Evolutionary conservation across 2,888 invertebrate species (phyloP).

Genomic region (Hirtodrosophila trivittata): DNA sequence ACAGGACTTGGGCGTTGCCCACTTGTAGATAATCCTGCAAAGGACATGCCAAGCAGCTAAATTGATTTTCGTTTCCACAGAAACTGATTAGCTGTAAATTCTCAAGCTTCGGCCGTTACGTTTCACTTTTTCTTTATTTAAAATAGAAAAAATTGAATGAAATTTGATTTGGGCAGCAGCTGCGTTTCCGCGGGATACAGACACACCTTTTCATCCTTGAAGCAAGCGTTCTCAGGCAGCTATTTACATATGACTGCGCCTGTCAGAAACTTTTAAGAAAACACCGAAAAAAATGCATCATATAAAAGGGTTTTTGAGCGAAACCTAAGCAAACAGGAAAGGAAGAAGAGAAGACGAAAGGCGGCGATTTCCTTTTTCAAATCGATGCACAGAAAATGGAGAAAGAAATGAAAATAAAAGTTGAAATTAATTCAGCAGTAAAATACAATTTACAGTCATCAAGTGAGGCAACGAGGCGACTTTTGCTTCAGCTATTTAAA

Average conservation of each 20-base stretch:
- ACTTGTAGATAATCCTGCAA: conserved; percentile 35
- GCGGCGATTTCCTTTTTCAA: conserved; percentile 23
- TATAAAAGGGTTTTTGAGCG: conserved; percentile 37
- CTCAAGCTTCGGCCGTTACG: conserved; percentile 6
- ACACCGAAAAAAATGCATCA: conserved; percentile 22
- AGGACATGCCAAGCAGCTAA: conserved; percentile 27
- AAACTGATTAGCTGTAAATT: no score
- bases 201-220: conserved; percentile 58
- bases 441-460: conserved; percentile 67
- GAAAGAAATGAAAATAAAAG: conserved; percentile 57
- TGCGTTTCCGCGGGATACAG: conserved; percentile 38
- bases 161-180: conserved; percentile 65
- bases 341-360: not conserved
- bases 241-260: conserved; percentile 72
- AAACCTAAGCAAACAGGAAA: conserved; percentile 59
- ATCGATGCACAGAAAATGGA: conserved; percentile 47
- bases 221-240: conserved; percentile 13
- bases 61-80: conserved; percentile 35
- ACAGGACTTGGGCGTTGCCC: conserved; percentile 51
- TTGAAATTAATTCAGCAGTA: conserved; percentile 77
- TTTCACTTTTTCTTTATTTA: conserved; percentile 4
- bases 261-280: conserved; percentile 67
- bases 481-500: conserved; percentile 64
- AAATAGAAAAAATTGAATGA: conserved; percentile 43
- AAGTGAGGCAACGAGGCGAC: conserved; percentile 24